Evolutionary conservation across 2,797 vertebrate genomes (phyloP), one percentile per base, ranked within the genome.

Genomic region (Gambelia wislizenii): DNA sequence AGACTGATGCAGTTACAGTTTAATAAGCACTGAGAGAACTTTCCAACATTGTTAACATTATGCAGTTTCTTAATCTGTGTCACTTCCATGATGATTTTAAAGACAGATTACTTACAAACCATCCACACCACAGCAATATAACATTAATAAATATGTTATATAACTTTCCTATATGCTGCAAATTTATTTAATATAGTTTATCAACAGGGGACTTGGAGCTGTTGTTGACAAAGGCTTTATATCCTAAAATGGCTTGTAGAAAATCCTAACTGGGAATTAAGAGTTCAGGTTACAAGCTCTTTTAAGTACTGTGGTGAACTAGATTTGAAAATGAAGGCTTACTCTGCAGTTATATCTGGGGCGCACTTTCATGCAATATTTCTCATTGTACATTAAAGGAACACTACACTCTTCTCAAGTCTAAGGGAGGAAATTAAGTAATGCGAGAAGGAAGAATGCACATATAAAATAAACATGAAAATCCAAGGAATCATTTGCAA

Each of bases 291-390:
- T 95, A 95, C 86, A 1, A 5, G 81, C 78, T 90, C 87, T 94
- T 94, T 92, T 85, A 94, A 96, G 88, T 92, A 88, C 90, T 76
- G 49, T 18, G 30, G 56, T 92, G 91, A 94, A 88, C 87, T 91
- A 91, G 61, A 89, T 93, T 93, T 80, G 69, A 85, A 89, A 94
- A 52, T 30, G 42, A 87, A 44, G 74, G 87, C 91, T 92, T 95
- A 72, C 59, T 91, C 88, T 91, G 88, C 89, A 92, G 44, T 91
- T 77, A 56, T 42, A 61, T 92, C 93, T 89, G 67, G 74, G 78
- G 8, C 91, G 18, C 83, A 87, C 56, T 91, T 92, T 89, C 92
- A 85, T 89, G 86, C 86, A 83, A 67, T 67, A 70, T 49, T 14
- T 76, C 44, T 85, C 42, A 27, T 30, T 27, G 82, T 92, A 84